Base-by-base conservation (phyloP, 2,113 vertebrate species). In the Narcine bancroftii region DNA sequence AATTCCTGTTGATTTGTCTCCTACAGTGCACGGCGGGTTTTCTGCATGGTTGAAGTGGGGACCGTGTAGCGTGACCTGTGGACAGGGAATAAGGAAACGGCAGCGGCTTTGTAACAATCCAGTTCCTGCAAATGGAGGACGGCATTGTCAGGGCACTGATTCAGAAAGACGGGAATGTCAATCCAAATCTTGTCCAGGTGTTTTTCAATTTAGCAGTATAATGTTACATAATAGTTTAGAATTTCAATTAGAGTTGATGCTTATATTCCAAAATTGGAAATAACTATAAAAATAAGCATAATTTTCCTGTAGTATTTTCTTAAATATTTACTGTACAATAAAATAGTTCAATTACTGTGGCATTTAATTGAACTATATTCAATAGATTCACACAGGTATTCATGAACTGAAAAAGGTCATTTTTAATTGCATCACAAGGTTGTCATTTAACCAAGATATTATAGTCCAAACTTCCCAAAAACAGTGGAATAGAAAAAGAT, bases 21-120 rank as follows among this genome's bases (percentile, higher is more conserved):
- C 93, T 95, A 60, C 94, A 99, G 99, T 99, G 66, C 97, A 99
- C 0, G 99, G 99, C 0, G 97, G 97, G 0, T 98, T 96, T 96
- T 98, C 98, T 0, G 95, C 96, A 21, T 99, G 99, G 99, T 96
- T 97, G 21, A 95, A 96, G 2, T 99, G 99, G 99, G 96, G 69
- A 45, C 85, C 96, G 0, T 99, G 98, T 94, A 99, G 97, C 0
- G 97, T 97, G 42, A 97, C 97, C 5, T 99, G 99, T 79, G 98
- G 98, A 0, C 95, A 93, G 0, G 98, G 99, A 0, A 76, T 96
- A 42, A 98, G 99, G 91, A 97, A 96, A 94, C 96, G 98, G 24
- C 94, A 96, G 53, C 97, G 98, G 36, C 96, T 95, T 42, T 99
- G 99, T 93, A 97, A 97, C 93, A 98, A 92, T 71, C 99, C 99